These are phyloP conservation scores for Percina caprodes DNA, from an alignment of 2,113 vertebrate species.

Conservation along the genomic window DNA sequence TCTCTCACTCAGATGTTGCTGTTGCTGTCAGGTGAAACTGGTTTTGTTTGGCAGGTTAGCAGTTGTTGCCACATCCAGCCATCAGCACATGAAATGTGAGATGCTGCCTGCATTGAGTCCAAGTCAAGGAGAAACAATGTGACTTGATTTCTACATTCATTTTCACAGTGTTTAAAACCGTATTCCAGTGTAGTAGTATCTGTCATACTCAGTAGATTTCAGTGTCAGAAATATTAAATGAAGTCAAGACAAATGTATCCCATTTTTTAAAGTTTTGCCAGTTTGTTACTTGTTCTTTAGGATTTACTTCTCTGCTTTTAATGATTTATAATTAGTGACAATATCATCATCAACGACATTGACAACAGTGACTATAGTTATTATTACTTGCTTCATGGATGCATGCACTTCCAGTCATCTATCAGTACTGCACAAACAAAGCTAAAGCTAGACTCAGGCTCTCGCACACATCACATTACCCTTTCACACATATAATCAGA, in stretches of 20 bases:
- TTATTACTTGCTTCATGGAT: slow-evolving; percentile 7
- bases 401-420: neutral
- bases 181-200: neutral
- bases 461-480: slow-evolving; percentile 22
- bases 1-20: neutral
- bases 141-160: neutral
- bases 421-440: slow-evolving; percentile 3
- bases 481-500: slow-evolving; percentile 24
- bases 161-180: neutral
- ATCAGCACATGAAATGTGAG: neutral
- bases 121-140: neutral
- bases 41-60: slow-evolving; percentile 9
- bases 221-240: neutral
- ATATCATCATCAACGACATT: neutral
- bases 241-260: neutral
- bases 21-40: slow-evolving; percentile 3
- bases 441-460: neutral
- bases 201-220: neutral
- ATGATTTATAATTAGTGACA: slow-evolving; percentile 12
- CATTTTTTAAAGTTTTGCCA: neutral
- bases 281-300: neutral
- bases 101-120: neutral
- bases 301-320: slow-evolving; percentile 9
- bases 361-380: neutral
- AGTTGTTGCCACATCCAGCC: neutral